Evolutionary conservation across 2,888 invertebrate species (phyloP), one percentile per base, ranked within the genome.

Genomic region (Lasioglossum leucozonium): DNA sequence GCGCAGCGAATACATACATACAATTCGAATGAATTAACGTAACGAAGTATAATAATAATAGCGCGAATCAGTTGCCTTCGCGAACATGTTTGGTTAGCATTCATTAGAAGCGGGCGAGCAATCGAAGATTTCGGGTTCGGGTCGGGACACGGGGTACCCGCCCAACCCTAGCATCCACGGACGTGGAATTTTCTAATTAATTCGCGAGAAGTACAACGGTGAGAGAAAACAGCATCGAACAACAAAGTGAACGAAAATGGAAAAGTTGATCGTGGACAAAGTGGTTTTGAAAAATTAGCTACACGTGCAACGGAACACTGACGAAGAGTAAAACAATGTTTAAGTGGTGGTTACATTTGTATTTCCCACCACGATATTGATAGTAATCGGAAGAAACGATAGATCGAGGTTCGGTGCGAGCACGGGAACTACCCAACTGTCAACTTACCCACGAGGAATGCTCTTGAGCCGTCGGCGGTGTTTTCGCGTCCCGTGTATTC

Each of bases 401-500:
- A n/a, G 78, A 65, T 11, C 40, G n/a, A 44, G 55, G 40, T 22
- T 58, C n/a, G 18, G 2, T 73, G n/a, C 55, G 16, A 13, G 37
- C n/a, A 22, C 1, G 65, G 42, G 18, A 80, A 77, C 65, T 8
- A 26, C 22, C 13, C 58, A 47, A 77, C 18, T 72, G 79, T 82
- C 67, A 82, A 85, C 86, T 87, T 79, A 87, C 86, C 85, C 82
- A 87, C 85, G 82, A 85, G 77, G 65, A 74, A 77, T 44, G 74
- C 77, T 73, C 69, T 42, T 58, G 58, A 58, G 26, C n/a, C 65
- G 58, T 75, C 42, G 34, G 80, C 30, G 62, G 47, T 65, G 77
- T 76, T 75, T 81, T 77, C 34, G n/a, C 22, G 47, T 22, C 37
- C 44, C 37, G 30, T 40, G 44, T 30, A 40, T 65, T 37, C 62